Evolutionary conservation across 2,113 vertebrate genomes (phyloP), one percentile per base, ranked within the genome.

Genomic region (Solenodon paradoxus): DNA sequence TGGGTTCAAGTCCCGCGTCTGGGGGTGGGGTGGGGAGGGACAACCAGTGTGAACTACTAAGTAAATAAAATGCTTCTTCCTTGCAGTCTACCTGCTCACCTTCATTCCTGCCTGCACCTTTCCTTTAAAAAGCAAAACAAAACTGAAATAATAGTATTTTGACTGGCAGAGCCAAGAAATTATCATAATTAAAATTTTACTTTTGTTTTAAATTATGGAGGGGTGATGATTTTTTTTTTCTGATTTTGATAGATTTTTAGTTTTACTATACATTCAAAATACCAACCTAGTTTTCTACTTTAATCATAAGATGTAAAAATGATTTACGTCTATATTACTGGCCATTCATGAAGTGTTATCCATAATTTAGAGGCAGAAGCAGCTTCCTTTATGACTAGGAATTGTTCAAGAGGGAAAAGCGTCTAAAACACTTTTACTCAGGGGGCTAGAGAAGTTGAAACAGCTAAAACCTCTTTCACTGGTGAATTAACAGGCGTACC

Each of bases 141-240:
- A 53, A 51, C 30, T 63, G 79, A 92, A 91, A 51, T 35, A 87
- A n/a, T 63, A 45, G 64, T 22, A 4, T 93, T 96, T 93, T 9
- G 53, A n/a, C 30, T 53, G 57, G 45, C 35, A 42, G 68, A 86
- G n/a, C 40, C 16, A 49, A 92, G 59, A 87, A 59, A 77, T 66
- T 83, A 51, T 40, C 9, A 26, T 69, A 71, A 79, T 91, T 95
- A 13, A 71, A 80, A 93, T 69, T 88, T 78, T 72, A 68, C 38
- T 92, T 97, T 92, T 88, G 61, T 90, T 95, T 94, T 94, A 93
- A 88, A 72, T 88, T 32, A 28, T 40, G 32, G 59, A 51, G 79
- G 64, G 49, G n/a, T 68, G 11, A 19, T 3, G 38, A 59, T 8
- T 69, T 26, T 74, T 90, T n/a, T 19, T 69, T 92, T 80, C 19